A percentile compares a stretch with the other conserved stretches of the same genome.
phyloP scores from a whole-genome alignment of 2,113 vertebrate genomes.

The Podarcis muralis region DNA sequence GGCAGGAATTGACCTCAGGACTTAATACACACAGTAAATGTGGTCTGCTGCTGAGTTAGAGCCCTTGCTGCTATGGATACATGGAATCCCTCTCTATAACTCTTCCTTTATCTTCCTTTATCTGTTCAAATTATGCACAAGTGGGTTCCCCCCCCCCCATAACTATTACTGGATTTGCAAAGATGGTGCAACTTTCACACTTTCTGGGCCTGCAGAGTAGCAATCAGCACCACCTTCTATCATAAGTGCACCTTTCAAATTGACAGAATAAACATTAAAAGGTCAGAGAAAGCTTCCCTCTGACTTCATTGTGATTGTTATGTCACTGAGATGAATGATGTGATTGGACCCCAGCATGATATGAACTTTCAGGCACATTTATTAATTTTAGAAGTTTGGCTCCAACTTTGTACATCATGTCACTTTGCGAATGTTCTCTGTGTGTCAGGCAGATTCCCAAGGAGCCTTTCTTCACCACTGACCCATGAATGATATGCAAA shows the following conservation, averaged over 20 bases:
- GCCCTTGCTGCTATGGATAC: neutral
- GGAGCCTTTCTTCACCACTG: slow-evolving; percentile 1
- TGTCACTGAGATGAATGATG: neutral
- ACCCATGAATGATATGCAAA: slow-evolving; percentile 36
- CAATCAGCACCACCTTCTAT: neutral
- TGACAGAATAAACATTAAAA: neutral
- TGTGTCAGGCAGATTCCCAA: slow-evolving; percentile 2
- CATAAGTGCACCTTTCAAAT: neutral
- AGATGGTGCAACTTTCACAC: neutral
- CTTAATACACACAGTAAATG: neutral
- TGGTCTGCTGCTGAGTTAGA: neutral
- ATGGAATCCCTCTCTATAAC: neutral
- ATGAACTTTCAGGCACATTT: neutral
- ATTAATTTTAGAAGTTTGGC: neutral
- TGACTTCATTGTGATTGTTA: neutral
- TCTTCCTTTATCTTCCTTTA: neutral
- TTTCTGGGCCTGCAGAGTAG: neutral
- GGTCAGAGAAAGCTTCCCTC: neutral
- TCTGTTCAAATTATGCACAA: too few relatives aligned
- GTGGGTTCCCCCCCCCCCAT: too few relatives aligned
- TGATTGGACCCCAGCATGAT: neutral
- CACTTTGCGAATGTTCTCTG: neutral
- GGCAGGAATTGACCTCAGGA: neutral
- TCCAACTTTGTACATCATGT: neutral
- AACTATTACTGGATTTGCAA: neutral